Evolutionary conservation across 2,113 vertebrate species (phyloP), one percentile per base, ranked within the genome.

Genomic region (Amblyornis subalaris): DNA sequence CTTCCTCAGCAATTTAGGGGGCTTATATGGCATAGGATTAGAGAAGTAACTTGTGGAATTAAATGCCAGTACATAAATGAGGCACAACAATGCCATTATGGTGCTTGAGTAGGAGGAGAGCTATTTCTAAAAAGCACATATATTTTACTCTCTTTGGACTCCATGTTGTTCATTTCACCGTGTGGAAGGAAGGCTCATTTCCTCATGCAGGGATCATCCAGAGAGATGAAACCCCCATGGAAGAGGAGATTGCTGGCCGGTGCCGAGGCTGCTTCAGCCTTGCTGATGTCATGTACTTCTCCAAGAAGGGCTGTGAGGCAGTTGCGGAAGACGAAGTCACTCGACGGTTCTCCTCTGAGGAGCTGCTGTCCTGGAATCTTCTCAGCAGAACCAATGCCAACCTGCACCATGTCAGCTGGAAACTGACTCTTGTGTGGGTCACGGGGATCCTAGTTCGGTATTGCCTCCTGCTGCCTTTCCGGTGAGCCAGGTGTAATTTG

Each of bases 291-390:
- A 97, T 99, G 95, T 99, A 98, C 95, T 99, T 99, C 97, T 98
- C 94, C 95, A 98, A 98, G 96, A 99, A 98, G 89, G 99, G 98
- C 5, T 69, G 99, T 60, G 98, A 99, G 97, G 98, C 98, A 81
- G 98, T 99, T 38, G 98, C 98, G 8, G 99, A 99, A 61, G 99
- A 99, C 7, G 97, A 99, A 97, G 98, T 99, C 94, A 99, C 99
- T 4, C 98, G 91, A 75, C 89, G 98, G 33, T 99, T 99, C 97
- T 98, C 98, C 80, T 99, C 99, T 0, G 98, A 99, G 97, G 98
- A 99, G 96, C 97, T 99, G 53, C 97, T 95, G 55, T 99, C 98
- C 73, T 99, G 98, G 99, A 99, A 99, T 90, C 98, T 99, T 31
- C 98, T 99, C 79, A 99, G 99, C 7, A 98, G 99, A 69, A 99